These are phyloP conservation scores for Cinclus mexicanus DNA, from an alignment of 2,113 vertebrate species.

Conservation along the genomic window DNA sequence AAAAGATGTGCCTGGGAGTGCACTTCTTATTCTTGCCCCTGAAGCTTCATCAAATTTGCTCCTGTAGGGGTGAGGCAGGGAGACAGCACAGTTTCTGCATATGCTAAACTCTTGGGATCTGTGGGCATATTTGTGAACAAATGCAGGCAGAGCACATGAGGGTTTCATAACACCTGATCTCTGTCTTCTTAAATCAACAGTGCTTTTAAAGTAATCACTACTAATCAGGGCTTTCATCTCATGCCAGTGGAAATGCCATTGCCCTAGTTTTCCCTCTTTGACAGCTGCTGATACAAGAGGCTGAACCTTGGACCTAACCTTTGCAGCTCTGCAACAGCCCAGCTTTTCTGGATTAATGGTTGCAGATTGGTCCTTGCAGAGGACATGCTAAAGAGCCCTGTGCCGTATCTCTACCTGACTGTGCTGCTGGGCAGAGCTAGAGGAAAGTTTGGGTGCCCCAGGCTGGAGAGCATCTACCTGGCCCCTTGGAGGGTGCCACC, in stretches of 20 bases:
- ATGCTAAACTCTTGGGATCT: neutral
- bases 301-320: slow-evolving; percentile 41
- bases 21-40: neutral
- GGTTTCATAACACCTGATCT: slow-evolving; percentile 24
- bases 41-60: neutral
- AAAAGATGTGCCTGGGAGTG: neutral
- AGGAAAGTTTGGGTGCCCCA: neutral
- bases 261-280: neutral
- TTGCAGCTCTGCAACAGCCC: neutral
- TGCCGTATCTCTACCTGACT: fast-evolving
- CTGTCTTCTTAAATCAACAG: slow-evolving; percentile 25
- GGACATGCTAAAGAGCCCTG: neutral
- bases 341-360: neutral
- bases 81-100: neutral
- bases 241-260: slow-evolving; percentile 3
- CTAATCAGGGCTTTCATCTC: slow-evolving; percentile 12
- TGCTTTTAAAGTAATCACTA: slow-evolving; percentile 20
- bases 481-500: neutral
- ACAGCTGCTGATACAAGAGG: neutral
- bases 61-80: neutral
- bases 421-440: neutral
- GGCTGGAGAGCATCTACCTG: neutral
- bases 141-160: neutral
- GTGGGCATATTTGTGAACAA: neutral
- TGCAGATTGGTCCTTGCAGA: neutral